A percentile compares a stretch with the other conserved stretches of the same genome.
These are phyloP conservation scores for Aphelenchoides bicaudatus DNA, from an alignment of 2,888 invertebrate genomes.

Conservation along the genomic window DNA sequence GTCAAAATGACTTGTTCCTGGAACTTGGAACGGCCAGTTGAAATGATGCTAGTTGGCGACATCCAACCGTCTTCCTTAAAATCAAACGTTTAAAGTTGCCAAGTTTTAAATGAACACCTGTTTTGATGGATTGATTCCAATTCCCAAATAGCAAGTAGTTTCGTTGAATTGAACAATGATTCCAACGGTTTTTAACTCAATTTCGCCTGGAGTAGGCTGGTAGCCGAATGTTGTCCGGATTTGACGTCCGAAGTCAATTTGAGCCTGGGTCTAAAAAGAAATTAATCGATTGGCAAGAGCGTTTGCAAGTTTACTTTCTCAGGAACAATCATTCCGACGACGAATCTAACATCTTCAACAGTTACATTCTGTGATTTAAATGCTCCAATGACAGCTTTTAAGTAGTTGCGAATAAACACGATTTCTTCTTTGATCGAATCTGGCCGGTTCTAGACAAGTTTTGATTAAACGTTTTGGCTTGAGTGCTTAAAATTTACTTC, in stretches of 20 bases:
- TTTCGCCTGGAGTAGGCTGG: background rate
- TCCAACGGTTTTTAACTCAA: conserved; percentile 4
- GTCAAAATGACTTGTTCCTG: background rate
- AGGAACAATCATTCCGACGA: conserved; percentile 10
- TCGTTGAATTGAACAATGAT: background rate
- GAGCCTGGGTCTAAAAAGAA: background rate
- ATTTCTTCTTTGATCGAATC: conserved; percentile 8
- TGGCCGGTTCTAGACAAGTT: conserved; percentile 8
- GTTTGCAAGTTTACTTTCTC: background rate
- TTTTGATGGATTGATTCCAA: conserved; percentile 1
- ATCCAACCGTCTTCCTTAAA: background rate
- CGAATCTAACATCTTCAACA: background rate
- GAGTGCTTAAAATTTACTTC: background rate
- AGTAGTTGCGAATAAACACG: background rate
- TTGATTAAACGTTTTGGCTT: too few species aligned
- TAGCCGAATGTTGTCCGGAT: conserved; percentile 4
- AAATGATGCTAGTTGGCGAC: conserved; percentile 1
- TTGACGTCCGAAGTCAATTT: conserved; percentile 2
- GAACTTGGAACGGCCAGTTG: conserved; percentile 10
- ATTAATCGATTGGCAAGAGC: background rate
- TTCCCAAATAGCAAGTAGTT: background rate
- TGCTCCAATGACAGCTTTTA: background rate
- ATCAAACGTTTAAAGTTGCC: background rate
- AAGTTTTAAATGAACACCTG: background rate
- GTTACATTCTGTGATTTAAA: background rate